phyloP scores from a whole-genome alignment of 2,888 invertebrate genomes.

The Biston betularia region DNA sequence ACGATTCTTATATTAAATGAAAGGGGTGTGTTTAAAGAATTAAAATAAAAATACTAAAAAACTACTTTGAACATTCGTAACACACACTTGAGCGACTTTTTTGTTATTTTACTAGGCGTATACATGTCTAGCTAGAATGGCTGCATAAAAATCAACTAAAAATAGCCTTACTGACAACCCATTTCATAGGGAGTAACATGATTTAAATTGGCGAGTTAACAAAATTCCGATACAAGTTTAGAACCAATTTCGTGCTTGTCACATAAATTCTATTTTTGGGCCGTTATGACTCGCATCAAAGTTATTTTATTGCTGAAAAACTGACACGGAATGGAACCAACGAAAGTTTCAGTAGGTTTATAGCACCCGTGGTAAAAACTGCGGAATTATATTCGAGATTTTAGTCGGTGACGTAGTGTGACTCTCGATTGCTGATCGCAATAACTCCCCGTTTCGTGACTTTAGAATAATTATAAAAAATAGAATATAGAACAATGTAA shows the following conservation, averaged over 20 bases:
- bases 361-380: neutral
- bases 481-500: too few relatives aligned
- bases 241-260: conserved; percentile 30
- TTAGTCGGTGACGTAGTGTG: neutral
- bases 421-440: too few relatives aligned
- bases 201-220: conserved; percentile 29
- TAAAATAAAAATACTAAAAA: too few relatives aligned
- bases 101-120: too few relatives aligned
- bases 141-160: neutral
- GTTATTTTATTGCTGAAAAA: conserved; percentile 12
- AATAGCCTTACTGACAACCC: neutral
- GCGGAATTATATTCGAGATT: neutral
- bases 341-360: conserved; percentile 4
- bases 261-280: conserved; percentile 33
- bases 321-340: conserved; percentile 13
- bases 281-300: conserved; percentile 18
- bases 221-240: conserved; percentile 28
- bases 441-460: too few relatives aligned
- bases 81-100: too few relatives aligned
- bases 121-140: neutral
- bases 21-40: too few relatives aligned
- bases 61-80: too few relatives aligned
- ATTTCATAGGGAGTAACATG: conserved; percentile 12
- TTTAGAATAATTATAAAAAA: too few relatives aligned
- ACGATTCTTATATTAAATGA: too few relatives aligned